phyloP scores from a whole-genome alignment of 2,797 vertebrate genomes.

The Chlorospingus flavigularis region DNA sequence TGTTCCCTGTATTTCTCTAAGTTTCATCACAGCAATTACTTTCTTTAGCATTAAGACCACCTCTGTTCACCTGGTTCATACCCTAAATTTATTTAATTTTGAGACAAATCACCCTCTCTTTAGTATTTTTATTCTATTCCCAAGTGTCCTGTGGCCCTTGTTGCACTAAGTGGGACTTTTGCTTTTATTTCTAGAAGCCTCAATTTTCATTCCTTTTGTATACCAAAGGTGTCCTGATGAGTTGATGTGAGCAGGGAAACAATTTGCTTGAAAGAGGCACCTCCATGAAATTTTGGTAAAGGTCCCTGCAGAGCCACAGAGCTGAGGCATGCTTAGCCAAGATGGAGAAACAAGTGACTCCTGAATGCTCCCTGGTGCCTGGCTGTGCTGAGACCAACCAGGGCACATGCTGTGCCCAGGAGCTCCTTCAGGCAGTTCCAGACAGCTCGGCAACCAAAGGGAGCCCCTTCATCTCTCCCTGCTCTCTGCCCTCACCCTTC shows the following conservation, averaged over 20 bases:
- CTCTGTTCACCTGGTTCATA: not conserved
- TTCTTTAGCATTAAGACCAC: not conserved
- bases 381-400: not conserved
- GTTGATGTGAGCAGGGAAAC: not conserved
- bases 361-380: not conserved
- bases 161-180: not conserved
- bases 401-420: not conserved
- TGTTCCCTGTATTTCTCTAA: not conserved
- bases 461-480: not conserved
- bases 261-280: not conserved
- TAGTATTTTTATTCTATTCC: not conserved
- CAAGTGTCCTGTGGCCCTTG: not conserved
- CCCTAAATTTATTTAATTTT: not conserved
- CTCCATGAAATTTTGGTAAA: rapidly evolving
- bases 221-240: not conserved
- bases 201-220: not conserved
- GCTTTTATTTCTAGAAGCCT: not conserved
- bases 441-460: not conserved
- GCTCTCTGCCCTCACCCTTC: not conserved
- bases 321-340: not conserved
- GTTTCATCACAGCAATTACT: not conserved
- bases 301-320: not conserved
- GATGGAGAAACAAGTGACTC: not conserved
- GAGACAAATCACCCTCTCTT: not conserved
- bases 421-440: not conserved